phyloP scores from a whole-genome alignment of 2,888 invertebrate species.

The Aspidiotus destructor region DNA sequence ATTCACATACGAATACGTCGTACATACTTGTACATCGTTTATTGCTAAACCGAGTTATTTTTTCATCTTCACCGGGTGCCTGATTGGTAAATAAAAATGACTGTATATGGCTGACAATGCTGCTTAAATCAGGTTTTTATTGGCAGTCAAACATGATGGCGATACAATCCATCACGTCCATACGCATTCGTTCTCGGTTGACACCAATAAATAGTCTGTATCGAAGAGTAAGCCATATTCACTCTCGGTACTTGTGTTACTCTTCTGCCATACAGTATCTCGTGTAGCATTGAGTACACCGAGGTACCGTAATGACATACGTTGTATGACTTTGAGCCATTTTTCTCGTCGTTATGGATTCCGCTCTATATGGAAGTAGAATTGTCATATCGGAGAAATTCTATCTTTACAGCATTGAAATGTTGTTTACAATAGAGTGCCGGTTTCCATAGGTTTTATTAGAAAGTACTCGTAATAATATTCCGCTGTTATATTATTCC shows the following conservation, averaged over 20 bases:
- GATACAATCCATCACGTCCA: slow-evolving; percentile 30
- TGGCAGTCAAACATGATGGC: slow-evolving; percentile 25
- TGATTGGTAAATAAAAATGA: slow-evolving; percentile 20
- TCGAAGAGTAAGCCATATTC: not conserved
- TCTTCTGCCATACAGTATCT: not conserved
- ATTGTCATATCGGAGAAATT: slow-evolving; percentile 25
- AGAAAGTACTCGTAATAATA: not conserved
- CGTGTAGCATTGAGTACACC: not conserved
- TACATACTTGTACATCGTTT: slow-evolving; percentile 3
- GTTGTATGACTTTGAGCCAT: slow-evolving; percentile 28
- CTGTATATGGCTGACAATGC: slow-evolving; percentile 22
- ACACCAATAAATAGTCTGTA: slow-evolving; percentile 26
- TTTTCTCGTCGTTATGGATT: slow-evolving; percentile 15
- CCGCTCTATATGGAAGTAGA: slow-evolving; percentile 20
- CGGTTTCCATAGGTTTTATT: not conserved
- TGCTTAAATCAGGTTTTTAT: slow-evolving; percentile 21
- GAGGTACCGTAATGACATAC: slow-evolving; percentile 11
- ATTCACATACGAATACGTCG: too few species aligned
- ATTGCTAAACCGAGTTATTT: slow-evolving; percentile 14
- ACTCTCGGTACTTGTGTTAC: not conserved
- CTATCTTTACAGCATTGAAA: slow-evolving; percentile 12
- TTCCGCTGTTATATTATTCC: too few species aligned
- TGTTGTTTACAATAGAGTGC: slow-evolving; percentile 1
- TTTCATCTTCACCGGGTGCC: slow-evolving; percentile 20
- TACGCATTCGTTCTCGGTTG: slow-evolving; percentile 21